These are phyloP conservation scores for Alviniconcha strummeri DNA, from an alignment of 2,888 invertebrate genomes.

Conservation along the genomic window DNA sequence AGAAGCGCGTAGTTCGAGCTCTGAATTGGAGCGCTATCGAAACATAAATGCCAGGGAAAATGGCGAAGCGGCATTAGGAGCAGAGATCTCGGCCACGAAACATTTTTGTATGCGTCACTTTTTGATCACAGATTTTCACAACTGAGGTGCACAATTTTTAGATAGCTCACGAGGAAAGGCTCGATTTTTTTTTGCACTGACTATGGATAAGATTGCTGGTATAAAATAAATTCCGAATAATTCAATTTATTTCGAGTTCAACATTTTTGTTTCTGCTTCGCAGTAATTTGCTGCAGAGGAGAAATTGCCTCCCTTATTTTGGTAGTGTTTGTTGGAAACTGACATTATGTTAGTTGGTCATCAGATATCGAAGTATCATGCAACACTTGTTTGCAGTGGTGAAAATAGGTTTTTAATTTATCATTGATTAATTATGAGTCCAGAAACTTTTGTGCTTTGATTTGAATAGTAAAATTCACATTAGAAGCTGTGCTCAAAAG, in stretches of 20 bases:
- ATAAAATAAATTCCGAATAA: conserved; percentile 22
- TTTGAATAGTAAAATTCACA: neutral
- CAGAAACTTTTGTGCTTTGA: neutral
- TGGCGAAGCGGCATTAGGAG: conserved; percentile 19
- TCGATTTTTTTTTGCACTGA: conserved; percentile 17
- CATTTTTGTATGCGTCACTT: conserved; percentile 4
- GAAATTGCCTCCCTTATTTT: conserved; percentile 9
- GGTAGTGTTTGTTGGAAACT: too few species aligned
- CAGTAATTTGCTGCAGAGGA: neutral
- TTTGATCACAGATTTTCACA: neutral
- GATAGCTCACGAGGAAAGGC: neutral
- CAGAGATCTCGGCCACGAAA: conserved; percentile 7
- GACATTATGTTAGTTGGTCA: too few species aligned
- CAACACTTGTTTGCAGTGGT: neutral
- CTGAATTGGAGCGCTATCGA: neutral
- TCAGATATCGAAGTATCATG: too few species aligned
- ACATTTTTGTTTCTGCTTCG: neutral
- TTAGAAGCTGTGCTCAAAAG: neutral
- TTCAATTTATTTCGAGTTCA: conserved; percentile 22
- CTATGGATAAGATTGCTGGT: neutral
- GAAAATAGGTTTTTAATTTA: neutral
- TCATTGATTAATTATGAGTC: neutral
- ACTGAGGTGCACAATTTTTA: neutral
- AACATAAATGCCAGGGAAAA: neutral
- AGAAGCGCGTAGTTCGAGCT: neutral